Evolutionary conservation across 2,888 invertebrate genomes (phyloP), one percentile per base, ranked within the genome.

Genomic region (Sipha maydis): DNA sequence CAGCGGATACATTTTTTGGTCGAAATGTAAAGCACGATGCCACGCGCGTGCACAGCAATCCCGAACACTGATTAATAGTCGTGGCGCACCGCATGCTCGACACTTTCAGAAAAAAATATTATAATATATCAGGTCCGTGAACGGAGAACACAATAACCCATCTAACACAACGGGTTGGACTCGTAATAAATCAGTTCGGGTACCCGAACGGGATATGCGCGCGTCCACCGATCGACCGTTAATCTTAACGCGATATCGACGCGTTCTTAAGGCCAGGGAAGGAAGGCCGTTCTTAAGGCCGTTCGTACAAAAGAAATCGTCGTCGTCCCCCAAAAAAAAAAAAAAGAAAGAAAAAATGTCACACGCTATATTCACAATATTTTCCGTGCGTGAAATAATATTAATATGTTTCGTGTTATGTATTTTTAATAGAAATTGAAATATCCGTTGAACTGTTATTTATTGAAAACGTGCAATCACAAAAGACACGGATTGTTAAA

Each of bases 1-100:
- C 41, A 41, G 8, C 8, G 41, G 8, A 9, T 9, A 41, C 41
- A 41, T 48, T 48, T 48, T 48, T 48, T 14, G 3, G 14, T 48
- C 14, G 11, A 48, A 48, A 48, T 14, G 8, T 48, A 14, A 48
- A 48, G 14, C 11, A 48, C 14, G 14, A 48, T 48, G 14, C 48
- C 48, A 14, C 48, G 11, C 48, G 14, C 2, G 14, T 48, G 48
- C 21, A 2, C 25, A 9, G 21, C 61, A 8, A n/a, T 14, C 19
- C 31, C 28, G 48, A 83, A 71, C 17, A 25, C 73, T 83, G 83
- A 83, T 83, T 83, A 83, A 83, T 83, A 73, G 73, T 48, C 48
- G 48, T 9, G 48, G 48, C 9, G 48, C 48, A n/a, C n/a, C 48
- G 14, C 48, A 14, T 48, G 14, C n/a, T 75, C 83, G 83, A 83